Conservation (phyloP, 2,113 vertebrate genomes). For the Ivindomyrus marchei region DNA sequence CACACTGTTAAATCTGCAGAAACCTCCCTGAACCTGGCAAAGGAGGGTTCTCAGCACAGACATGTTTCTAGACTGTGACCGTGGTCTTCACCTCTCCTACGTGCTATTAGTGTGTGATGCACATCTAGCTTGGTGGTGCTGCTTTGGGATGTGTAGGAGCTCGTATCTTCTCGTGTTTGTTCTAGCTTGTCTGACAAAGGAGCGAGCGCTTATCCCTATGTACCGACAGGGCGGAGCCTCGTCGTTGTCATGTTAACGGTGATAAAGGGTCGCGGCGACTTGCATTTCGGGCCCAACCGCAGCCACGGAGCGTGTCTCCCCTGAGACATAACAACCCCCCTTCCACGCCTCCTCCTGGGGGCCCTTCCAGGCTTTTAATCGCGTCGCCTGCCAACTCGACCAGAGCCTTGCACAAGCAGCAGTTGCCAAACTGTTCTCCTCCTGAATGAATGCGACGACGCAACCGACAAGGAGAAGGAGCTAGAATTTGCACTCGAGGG, state of each 20-base stretch:
- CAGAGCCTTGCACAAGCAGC: slow-evolving; percentile 26
- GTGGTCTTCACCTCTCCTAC: neutral
- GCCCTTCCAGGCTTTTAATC: neutral
- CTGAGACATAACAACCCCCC: slow-evolving; percentile 22
- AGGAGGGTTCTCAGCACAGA: neutral
- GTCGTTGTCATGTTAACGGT: slow-evolving; percentile 36
- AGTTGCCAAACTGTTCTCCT: slow-evolving; percentile 39
- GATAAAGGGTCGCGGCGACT: slow-evolving; percentile 20
- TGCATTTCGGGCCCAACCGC: slow-evolving; percentile 14
- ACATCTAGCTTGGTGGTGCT: neutral
- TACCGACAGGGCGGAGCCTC: slow-evolving; percentile 28
- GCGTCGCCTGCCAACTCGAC: neutral
- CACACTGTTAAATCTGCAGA: neutral
- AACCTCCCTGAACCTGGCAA: neutral
- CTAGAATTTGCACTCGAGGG: slow-evolving; percentile 25
- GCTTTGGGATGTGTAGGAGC: neutral
- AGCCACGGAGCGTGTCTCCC: slow-evolving; percentile 26
- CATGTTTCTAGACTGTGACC: neutral
- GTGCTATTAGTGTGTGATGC: neutral
- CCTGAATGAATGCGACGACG: slow-evolving; percentile 9
- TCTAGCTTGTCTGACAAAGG: slow-evolving; percentile 26
- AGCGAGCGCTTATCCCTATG: slow-evolving; percentile 14
- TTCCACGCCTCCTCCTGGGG: neutral
- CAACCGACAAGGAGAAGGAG: slow-evolving; percentile 30
- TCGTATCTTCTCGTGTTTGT: slow-evolving; percentile 46